Percentiles rank a stretch among this genome's conserved stretches.
Conservation (phyloP, 2,113 vertebrate species). For the Phylloscopus whistleri region DNA sequence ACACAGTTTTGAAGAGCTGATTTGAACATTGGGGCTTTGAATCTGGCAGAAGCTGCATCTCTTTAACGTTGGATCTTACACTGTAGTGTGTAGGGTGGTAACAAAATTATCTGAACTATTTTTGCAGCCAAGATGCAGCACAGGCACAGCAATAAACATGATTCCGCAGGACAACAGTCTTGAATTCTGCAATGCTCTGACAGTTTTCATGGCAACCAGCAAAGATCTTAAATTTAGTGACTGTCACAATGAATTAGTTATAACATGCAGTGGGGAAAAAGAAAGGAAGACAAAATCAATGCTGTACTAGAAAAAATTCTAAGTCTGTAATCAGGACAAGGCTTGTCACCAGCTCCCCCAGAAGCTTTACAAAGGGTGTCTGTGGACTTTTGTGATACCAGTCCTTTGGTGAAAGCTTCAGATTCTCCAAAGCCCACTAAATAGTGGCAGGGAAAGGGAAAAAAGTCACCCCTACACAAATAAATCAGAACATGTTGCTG, state of each 20-base stretch:
- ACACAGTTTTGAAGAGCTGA: not conserved
- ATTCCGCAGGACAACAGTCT: not conserved
- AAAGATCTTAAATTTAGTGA: not conserved
- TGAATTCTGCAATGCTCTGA: not conserved
- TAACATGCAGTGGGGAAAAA: not conserved
- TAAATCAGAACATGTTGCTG: not conserved
- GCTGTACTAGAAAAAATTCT: not conserved
- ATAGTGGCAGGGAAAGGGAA: not conserved
- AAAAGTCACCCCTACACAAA: not conserved
- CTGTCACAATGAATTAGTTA: not conserved
- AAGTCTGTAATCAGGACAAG: not conserved
- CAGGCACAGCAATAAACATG: not conserved
- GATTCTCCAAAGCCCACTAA: not conserved
- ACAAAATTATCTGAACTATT: not conserved
- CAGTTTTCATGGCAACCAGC: conserved; percentile 21
- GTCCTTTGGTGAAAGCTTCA: not conserved
- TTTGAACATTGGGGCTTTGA: not conserved
- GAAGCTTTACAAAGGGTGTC: not conserved
- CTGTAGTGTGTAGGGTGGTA: not conserved
- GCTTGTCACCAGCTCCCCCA: not conserved
- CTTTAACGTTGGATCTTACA: not conserved
- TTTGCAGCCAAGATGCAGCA: not conserved
- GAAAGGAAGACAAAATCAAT: not conserved
- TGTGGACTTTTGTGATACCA: not conserved
- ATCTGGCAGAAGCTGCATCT: not conserved